Base-by-base conservation (phyloP, 2,113 vertebrate species). In the Vulpes ferrilata region DNA sequence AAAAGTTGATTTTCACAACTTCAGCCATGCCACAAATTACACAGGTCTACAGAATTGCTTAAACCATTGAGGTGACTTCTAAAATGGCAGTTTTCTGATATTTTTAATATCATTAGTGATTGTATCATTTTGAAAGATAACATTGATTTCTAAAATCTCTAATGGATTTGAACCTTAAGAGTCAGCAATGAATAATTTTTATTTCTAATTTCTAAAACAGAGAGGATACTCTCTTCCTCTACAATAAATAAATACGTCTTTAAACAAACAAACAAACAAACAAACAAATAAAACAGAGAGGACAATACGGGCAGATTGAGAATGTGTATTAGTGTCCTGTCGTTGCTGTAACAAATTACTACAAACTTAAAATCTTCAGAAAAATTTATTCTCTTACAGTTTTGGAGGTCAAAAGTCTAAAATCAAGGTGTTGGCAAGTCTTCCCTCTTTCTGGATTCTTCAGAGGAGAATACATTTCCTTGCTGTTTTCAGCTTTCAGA, bases 101-200 rank as follows among this genome's bases (percentile, higher is more conserved):
- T 38, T 71, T 53, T 81, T 43, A 43, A n/a, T 73, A 30, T 53
- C 15, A 2, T 35, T n/a, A 91, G 15, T n/a, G 57, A 76, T 53
- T 12, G 9, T 15, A 86, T 74, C 71, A 0, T n/a, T 74, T 81
- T 86, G 80, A 90, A 62, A 15, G 57, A 35, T 65, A 3, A 76
- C 62, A 90, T 96, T 85, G 53, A 82, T 82, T 82, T 97, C 53
- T 65, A 76, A 93, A 35, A 35, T 38, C 48, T 48, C 38, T 12
- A 79, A 27, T n/a, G 32, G 53, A 57, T 60, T 89, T 30, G 15
- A 57, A 51, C 27, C 64, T 81, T 43, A 51, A 93, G 71, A n/a
- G 71, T 60, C 17, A 65, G 15, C 30, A 19, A 1, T 7, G 16
- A n/a, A 25, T 79, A 30, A 15, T 38, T 67, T 92, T 74, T 35